Evolutionary conservation across 2,113 vertebrate genomes (phyloP).

Genomic region (Dromiciops gliroides): DNA sequence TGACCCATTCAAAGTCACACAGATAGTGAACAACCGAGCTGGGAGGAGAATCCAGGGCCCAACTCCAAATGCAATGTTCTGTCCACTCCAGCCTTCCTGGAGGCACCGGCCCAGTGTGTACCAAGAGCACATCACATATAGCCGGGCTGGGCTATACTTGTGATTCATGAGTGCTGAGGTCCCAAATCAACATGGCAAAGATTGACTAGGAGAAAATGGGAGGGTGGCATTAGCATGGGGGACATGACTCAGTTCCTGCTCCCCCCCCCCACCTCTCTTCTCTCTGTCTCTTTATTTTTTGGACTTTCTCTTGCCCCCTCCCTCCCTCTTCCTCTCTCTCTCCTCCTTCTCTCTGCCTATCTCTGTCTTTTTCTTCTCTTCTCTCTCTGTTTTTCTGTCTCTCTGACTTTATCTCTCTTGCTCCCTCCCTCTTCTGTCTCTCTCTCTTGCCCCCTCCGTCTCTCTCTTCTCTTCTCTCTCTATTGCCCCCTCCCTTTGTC

Average conservation of each 20-base stretch:
- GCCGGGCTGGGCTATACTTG: not conserved
- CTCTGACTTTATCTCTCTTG: no score
- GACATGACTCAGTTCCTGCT: no score
- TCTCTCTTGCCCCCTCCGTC: not conserved
- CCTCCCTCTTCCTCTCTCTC: no score
- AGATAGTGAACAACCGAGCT: not conserved
- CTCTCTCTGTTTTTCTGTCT: no score
- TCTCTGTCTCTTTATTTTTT: no score
- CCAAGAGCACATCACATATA: conserved; percentile 15
- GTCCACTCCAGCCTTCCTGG: not conserved
- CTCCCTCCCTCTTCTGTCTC: no score
- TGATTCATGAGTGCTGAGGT: conserved; percentile 17
- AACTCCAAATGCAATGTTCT: not conserved
- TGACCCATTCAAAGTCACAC: not conserved
- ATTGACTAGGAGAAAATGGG: conserved; percentile 46
- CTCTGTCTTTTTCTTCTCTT: no score
- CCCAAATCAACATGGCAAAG: not conserved
- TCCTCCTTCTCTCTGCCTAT: no score
- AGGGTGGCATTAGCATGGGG: not conserved
- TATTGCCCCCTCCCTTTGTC: no score
- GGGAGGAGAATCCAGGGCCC: no score
- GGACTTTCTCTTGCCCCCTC: no score
- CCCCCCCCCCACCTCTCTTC: no score
- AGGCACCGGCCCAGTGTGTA: not conserved
- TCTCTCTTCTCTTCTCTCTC: not conserved